These are phyloP conservation scores for Chrysaora quinquecirrha DNA, from an alignment of 30 jellyfish, hydroid and myxozoan genomes.

Conservation along the genomic window DNA sequence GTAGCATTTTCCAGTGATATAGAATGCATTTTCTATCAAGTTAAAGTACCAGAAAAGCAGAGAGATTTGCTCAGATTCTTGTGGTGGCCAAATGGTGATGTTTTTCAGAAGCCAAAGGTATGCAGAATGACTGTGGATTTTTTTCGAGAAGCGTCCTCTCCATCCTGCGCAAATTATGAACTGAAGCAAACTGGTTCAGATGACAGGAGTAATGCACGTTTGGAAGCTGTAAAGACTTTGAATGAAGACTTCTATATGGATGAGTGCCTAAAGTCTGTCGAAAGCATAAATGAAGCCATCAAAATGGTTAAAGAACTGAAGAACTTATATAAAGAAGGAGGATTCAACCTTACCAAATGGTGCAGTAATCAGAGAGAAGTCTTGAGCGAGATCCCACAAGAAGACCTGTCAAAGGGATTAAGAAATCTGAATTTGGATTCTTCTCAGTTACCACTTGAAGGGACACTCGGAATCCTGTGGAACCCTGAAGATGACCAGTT, in stretches of 20 bases:
- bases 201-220: slow-evolving; percentile 29
- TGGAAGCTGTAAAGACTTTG: slow-evolving; percentile 38
- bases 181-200: slow-evolving; percentile 43
- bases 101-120: background rate
- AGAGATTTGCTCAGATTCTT: background rate
- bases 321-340: background rate
- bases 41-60: background rate
- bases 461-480: slow-evolving; percentile 1
- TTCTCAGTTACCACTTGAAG: background rate
- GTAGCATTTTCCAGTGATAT: background rate
- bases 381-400: background rate
- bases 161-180: slow-evolving; percentile 13
- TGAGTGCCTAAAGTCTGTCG: background rate
- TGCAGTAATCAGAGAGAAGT: background rate
- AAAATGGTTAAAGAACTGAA: background rate
- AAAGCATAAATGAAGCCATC: background rate
- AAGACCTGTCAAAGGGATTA: background rate
- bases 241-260: slow-evolving; percentile 16
- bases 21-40: background rate
- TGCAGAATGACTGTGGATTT: slow-evolving; percentile 37
- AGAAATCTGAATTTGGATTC: background rate
- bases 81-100: slow-evolving; percentile 1
- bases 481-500: slow-evolving; percentile 7
- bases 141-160: slow-evolving; percentile 49
- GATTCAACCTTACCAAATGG: background rate